Evolutionary conservation across 2,113 vertebrate genomes (phyloP).

Genomic region (Thermophis baileyi): DNA sequence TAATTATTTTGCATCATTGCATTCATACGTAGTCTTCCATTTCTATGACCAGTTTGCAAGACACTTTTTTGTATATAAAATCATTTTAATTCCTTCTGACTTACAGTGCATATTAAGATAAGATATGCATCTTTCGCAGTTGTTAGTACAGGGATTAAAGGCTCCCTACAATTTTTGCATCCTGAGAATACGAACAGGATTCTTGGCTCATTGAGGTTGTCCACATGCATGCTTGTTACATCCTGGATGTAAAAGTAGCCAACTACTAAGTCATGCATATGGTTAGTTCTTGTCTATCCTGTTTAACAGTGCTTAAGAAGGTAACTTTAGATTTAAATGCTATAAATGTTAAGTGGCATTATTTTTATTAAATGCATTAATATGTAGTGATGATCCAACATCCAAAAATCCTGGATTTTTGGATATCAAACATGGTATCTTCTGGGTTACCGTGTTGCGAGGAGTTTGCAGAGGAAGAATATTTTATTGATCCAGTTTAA

Average conservation of each 20-base stretch:
- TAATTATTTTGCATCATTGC: not conserved
- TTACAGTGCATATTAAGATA: not conserved
- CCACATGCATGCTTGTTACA: not conserved
- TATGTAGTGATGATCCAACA: not conserved
- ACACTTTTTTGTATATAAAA: not conserved
- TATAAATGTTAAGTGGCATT: not conserved
- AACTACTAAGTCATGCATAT: not conserved
- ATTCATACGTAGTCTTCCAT: not conserved
- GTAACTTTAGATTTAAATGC: not conserved
- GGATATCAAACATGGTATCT: not conserved
- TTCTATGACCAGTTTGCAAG: not conserved
- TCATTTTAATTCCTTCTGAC: not conserved
- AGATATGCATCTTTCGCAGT: not conserved
- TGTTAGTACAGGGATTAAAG: not conserved
- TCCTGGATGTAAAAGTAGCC: not conserved
- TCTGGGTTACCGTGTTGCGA: not conserved
- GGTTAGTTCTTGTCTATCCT: not conserved
- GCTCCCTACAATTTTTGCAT: not conserved
- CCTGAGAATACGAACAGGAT: not conserved
- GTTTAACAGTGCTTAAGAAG: not conserved
- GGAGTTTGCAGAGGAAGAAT: not conserved
- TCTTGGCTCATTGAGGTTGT: not conserved
- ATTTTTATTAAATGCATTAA: not conserved
- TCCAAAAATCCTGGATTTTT: not conserved
- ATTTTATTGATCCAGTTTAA: not conserved